phyloP scores from a whole-genome alignment of 2,888 invertebrate species.

The Eilema caniola region DNA sequence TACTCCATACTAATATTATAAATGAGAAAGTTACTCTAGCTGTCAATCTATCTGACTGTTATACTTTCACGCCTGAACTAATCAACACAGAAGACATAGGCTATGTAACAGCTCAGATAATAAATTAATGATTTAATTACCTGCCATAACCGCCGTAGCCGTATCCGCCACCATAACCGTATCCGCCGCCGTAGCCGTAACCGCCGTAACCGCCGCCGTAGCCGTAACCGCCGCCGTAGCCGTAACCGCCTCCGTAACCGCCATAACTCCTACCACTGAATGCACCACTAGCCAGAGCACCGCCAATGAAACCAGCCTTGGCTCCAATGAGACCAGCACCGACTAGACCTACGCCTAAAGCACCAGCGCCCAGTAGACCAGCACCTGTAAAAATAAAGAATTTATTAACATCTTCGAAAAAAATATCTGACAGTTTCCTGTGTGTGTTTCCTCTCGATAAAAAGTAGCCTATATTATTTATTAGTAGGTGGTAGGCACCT shows the following conservation, averaged over 20 bases:
- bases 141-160: slow-evolving; percentile 33
- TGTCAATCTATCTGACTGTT: too few species aligned
- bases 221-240: slow-evolving; percentile 48
- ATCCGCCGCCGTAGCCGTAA: slow-evolving; percentile 44
- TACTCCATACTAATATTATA: too few species aligned
- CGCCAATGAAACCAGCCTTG: slow-evolving; percentile 74
- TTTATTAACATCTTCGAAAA: not conserved
- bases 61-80: too few species aligned
- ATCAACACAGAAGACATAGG: too few species aligned
- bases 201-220: slow-evolving; percentile 46
- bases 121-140: not conserved
- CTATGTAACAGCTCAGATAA: too few species aligned
- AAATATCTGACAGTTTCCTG: not conserved
- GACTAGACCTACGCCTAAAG: slow-evolving; percentile 65
- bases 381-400: slow-evolving; percentile 49
- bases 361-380: slow-evolving; percentile 59
- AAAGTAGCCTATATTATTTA: too few species aligned
- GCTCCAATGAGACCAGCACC: slow-evolving; percentile 74
- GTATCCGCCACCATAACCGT: slow-evolving; percentile 53
- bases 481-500: too few species aligned
- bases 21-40: too few species aligned
- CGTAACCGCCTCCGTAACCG: slow-evolving; percentile 50
- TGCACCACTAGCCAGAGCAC: slow-evolving; percentile 68
- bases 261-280: slow-evolving; percentile 58
- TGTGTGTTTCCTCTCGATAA: too few species aligned